These are phyloP conservation scores for Leptatherina wallacei DNA, from an alignment of 2,797 vertebrate species.

Conservation along the genomic window DNA sequence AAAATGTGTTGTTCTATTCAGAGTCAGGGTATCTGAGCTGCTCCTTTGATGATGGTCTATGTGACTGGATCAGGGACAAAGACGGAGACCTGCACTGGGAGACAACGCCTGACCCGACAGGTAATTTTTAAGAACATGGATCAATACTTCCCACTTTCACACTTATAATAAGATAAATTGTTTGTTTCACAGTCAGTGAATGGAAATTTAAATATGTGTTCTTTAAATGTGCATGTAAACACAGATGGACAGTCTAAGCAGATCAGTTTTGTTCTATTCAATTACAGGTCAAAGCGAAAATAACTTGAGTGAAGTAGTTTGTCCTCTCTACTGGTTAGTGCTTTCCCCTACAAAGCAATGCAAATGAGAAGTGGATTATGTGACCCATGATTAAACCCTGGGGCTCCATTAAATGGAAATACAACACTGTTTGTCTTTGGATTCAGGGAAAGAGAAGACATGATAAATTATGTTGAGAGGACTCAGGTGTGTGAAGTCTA, in stretches of 20 bases:
- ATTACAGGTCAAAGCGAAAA: slow-evolving; percentile 66
- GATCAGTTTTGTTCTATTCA: slow-evolving; percentile 47
- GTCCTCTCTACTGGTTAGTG: slow-evolving; percentile 55
- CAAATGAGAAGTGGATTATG: slow-evolving; percentile 60
- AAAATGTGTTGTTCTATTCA: slow-evolving; percentile 62
- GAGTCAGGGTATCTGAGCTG: slow-evolving; percentile 91
- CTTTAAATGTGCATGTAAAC: slow-evolving; percentile 3
- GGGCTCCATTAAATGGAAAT: slow-evolving; percentile 57
- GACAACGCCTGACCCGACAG: slow-evolving; percentile 86
- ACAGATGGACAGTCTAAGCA: slow-evolving; percentile 15
- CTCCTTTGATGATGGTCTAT: slow-evolving; percentile 92
- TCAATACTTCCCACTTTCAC: slow-evolving; percentile 1
- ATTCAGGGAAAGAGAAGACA: slow-evolving; percentile 34
- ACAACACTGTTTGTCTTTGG: slow-evolving; percentile 48
- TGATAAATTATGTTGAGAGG: slow-evolving; percentile 46
- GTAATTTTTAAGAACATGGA: slow-evolving; percentile 67
- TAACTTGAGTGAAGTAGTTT: slow-evolving; percentile 52
- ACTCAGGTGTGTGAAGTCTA: slow-evolving; percentile 39
- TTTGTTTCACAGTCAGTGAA: slow-evolving; percentile 34
- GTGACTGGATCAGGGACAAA: slow-evolving; percentile 92
- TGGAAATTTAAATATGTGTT: slow-evolving; percentile 19
- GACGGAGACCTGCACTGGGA: slow-evolving; percentile 93
- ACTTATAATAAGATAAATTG: slow-evolving; percentile 13
- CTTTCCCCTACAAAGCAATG: slow-evolving; percentile 66
- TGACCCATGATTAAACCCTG: slow-evolving; percentile 48